Conservation (phyloP, 2,888 invertebrate species). For the Melanargia galathea region DNA sequence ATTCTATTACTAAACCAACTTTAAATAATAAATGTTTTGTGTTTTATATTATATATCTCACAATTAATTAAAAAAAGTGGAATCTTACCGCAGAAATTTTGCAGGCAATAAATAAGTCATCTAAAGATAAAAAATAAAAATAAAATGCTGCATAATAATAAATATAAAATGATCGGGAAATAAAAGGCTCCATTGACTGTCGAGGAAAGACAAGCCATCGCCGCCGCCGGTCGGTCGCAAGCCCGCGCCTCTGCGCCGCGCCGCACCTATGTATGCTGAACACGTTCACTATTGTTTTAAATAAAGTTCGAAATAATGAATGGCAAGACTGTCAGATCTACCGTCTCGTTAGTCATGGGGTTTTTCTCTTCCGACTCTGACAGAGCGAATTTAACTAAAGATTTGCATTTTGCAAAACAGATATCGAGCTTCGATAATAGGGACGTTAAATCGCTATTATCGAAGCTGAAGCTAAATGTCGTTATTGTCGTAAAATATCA, state of each 20-base stretch:
- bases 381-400: neutral
- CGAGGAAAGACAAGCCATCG: slow-evolving; percentile 28
- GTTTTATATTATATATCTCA: too few species aligned
- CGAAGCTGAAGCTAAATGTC: too few species aligned
- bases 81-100: too few species aligned
- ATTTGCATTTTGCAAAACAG: too few species aligned
- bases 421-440: too few species aligned
- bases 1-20: too few species aligned
- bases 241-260: slow-evolving; percentile 34
- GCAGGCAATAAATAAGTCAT: too few species aligned
- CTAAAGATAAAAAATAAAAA: neutral
- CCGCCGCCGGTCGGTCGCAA: slow-evolving; percentile 43
- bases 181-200: neutral
- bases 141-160: neutral
- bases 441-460: too few species aligned
- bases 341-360: slow-evolving; percentile 53
- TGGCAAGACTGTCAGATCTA: slow-evolving; percentile 50
- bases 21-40: too few species aligned
- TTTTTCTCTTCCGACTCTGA: slow-evolving; percentile 26
- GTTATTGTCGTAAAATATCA: too few species aligned
- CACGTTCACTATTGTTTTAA: slow-evolving; percentile 71
- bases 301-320: slow-evolving; percentile 54
- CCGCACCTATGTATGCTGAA: slow-evolving; percentile 49
- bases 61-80: too few species aligned
- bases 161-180: neutral